These are phyloP conservation scores for Threskiornis aethiopicus DNA, from an alignment of 2,797 vertebrate genomes.

Conservation along the genomic window DNA sequence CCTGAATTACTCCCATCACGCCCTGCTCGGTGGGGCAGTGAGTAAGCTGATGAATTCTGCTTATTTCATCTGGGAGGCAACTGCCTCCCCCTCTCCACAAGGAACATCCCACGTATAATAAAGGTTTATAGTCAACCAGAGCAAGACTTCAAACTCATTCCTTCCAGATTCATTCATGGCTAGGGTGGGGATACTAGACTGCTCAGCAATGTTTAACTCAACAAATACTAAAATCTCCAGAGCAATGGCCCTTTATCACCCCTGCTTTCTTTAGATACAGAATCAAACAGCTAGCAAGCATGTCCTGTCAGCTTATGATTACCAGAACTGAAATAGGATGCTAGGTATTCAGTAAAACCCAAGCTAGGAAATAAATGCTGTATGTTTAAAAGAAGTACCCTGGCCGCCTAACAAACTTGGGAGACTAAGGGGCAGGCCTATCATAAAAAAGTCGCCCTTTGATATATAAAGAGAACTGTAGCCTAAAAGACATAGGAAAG, in stretches of 20 bases:
- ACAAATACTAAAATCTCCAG: slow-evolving; percentile 68
- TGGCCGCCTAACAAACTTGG: not conserved
- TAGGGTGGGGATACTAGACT: slow-evolving; percentile 64
- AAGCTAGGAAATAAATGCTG: not conserved
- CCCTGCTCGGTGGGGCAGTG: slow-evolving; percentile 80
- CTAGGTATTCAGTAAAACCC: not conserved
- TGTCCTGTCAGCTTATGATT: slow-evolving; percentile 34
- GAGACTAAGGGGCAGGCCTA: not conserved
- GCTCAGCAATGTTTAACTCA: slow-evolving; percentile 75
- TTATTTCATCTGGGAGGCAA: slow-evolving; percentile 72
- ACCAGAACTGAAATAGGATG: slow-evolving; percentile 34
- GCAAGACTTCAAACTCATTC: slow-evolving; percentile 75
- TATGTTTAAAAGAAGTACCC: not conserved
- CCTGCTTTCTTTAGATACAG: slow-evolving; percentile 47
- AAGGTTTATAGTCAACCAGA: slow-evolving; percentile 78
- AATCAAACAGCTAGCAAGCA: slow-evolving; percentile 40
- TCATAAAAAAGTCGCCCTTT: not conserved
- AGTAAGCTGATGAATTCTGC: slow-evolving; percentile 76
- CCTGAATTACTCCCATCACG: slow-evolving; percentile 78
- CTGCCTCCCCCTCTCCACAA: slow-evolving; percentile 55
- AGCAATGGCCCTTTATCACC: slow-evolving; percentile 57
- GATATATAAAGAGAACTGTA: not conserved
- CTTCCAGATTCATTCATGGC: slow-evolving; percentile 76
- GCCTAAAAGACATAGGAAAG: not conserved
- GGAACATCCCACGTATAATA: slow-evolving; percentile 77